These are phyloP conservation scores for Invenusta paracnida DNA, from an alignment of 2,888 invertebrate species.

Conservation along the genomic window DNA sequence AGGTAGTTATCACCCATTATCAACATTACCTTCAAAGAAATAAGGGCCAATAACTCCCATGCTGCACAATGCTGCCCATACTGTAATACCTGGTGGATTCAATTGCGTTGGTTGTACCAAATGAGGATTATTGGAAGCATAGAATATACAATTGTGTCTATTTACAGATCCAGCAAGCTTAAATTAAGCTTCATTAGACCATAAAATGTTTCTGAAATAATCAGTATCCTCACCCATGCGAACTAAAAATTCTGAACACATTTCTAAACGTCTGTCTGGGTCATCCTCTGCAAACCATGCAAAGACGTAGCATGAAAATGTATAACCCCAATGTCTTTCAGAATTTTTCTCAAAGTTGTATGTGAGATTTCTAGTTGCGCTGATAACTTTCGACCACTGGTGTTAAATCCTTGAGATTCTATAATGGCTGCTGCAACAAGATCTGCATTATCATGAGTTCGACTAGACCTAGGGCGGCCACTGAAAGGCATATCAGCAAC, in stretches of 20 bases:
- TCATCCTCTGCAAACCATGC: conserved; percentile 22
- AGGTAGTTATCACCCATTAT: not conserved
- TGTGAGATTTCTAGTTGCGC: conserved; percentile 14
- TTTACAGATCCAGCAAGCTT: conserved; percentile 25
- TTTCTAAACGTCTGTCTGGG: conserved; percentile 23
- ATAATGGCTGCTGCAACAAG: conserved; percentile 19
- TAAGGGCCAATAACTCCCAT: not conserved
- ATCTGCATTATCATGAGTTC: conserved; percentile 23
- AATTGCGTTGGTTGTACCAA: conserved; percentile 20
- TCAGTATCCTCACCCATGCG: conserved; percentile 23
- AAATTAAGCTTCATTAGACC: conserved; percentile 23
- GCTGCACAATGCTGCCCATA: not conserved
- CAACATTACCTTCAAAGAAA: not conserved
- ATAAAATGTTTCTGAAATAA: conserved; percentile 29
- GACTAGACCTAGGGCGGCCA: conserved; percentile 29
- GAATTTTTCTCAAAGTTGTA: conserved; percentile 15
- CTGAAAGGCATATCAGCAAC: conserved; percentile 14
- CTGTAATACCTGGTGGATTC: not conserved
- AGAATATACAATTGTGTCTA: conserved; percentile 26
- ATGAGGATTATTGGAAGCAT: conserved; percentile 29
- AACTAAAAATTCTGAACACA: conserved; percentile 29
- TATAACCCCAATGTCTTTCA: conserved; percentile 10
- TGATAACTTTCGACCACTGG: conserved; percentile 26
- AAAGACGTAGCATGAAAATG: conserved; percentile 27
- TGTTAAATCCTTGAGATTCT: conserved; percentile 23